Conservation (phyloP, 2,888 invertebrate species). For the Strigamia maritima region DNA sequence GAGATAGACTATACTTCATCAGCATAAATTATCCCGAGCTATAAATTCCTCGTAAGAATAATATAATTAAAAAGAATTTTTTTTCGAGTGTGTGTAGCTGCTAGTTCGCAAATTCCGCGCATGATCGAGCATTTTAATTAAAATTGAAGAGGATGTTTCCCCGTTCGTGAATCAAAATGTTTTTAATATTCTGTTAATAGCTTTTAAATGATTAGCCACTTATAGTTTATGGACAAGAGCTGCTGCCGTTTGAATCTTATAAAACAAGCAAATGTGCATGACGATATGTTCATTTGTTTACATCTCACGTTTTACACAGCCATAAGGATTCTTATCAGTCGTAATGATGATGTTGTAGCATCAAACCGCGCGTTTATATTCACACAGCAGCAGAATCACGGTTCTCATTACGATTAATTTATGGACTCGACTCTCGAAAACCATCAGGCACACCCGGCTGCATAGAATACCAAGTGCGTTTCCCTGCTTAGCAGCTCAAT, state of each 20-base stretch:
- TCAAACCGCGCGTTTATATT: neutral
- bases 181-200: neutral
- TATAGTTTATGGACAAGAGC: neutral
- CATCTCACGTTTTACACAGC: constrained; percentile 1
- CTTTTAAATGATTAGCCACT: neutral
- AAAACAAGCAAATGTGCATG: neutral
- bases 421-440: neutral
- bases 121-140: neutral
- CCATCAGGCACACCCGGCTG: neutral
- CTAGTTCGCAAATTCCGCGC: neutral
- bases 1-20: constrained; percentile 25
- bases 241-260: neutral
- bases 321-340: neutral
- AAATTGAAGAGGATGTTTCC: neutral
- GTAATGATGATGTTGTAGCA: neutral
- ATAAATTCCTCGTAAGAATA: neutral
- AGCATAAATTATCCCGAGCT: neutral
- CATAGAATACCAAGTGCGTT: neutral
- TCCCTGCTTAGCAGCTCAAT: neutral
- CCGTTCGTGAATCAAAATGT: neutral
- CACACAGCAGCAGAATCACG: neutral
- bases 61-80: neutral
- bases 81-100: neutral
- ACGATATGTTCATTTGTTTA: neutral
- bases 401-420: constrained; percentile 2